Evolutionary conservation across 2,113 vertebrate species (phyloP).

Genomic region (Gambusia holbrooki): DNA sequence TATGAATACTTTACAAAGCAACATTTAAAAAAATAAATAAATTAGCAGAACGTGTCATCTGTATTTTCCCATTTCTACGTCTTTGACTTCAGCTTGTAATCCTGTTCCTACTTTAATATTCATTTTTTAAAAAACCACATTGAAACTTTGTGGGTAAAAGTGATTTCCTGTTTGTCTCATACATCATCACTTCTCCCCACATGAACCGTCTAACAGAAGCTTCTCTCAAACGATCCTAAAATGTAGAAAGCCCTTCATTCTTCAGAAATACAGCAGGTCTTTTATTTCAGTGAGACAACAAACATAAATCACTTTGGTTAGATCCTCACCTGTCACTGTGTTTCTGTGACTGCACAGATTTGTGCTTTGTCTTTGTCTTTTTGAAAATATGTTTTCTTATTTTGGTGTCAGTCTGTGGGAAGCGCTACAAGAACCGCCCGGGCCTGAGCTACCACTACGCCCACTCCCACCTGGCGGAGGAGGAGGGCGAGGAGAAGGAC

Average conservation of each 20-base stretch:
- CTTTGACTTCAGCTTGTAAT: background rate
- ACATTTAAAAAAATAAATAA: no score
- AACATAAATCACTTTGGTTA: no score
- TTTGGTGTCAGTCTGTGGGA: constrained; percentile 89
- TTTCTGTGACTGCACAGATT: background rate
- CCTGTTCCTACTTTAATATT: background rate
- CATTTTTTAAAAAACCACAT: background rate
- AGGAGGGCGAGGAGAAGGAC: constrained; percentile 94
- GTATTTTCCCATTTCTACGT: background rate
- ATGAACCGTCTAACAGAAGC: background rate
- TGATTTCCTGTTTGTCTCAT: constrained; percentile 1
- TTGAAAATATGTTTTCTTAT: constrained; percentile 53
- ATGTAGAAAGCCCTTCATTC: background rate
- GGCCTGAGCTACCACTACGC: constrained; percentile 97
- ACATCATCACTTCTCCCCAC: constrained; percentile 17
- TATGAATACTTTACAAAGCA: no score
- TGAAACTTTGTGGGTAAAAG: background rate
- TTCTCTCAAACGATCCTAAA: background rate
- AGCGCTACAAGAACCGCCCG: constrained; percentile 97
- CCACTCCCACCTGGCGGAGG: constrained; percentile 96
- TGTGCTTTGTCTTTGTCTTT: constrained; percentile 5
- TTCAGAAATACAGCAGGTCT: background rate
- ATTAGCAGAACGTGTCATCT: no score
- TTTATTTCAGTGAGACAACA: background rate
- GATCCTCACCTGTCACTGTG: no score